Conservation (phyloP, 2,888 invertebrate species). For the Schizotus pectinicornis region DNA sequence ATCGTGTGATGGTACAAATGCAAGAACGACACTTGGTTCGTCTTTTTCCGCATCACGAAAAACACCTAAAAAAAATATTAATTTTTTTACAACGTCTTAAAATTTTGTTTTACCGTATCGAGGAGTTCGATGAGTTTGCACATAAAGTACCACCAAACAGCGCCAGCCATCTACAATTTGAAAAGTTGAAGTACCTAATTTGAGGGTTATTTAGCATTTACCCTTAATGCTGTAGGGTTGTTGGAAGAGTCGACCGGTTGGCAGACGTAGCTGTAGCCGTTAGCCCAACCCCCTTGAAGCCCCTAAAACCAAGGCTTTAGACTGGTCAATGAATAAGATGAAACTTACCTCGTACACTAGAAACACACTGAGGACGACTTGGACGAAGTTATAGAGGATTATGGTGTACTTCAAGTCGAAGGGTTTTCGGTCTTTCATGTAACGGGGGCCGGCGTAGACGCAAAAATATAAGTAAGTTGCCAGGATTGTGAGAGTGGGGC, state of each 20-base stretch:
- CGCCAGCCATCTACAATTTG: slow-evolving; percentile 50
- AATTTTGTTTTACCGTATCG: slow-evolving; percentile 58
- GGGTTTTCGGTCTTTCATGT: slow-evolving; percentile 88
- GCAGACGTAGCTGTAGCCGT: slow-evolving; percentile 73
- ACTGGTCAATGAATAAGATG: slow-evolving; percentile 59
- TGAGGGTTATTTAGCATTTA: slow-evolving; percentile 31
- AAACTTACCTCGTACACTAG: slow-evolving; percentile 24
- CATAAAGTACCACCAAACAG: slow-evolving; percentile 61
- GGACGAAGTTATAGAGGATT: slow-evolving; percentile 85
- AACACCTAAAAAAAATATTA: slow-evolving; percentile 57
- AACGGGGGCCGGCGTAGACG: slow-evolving; percentile 78
- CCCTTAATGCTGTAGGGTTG: slow-evolving; percentile 62
- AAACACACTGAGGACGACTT: slow-evolving; percentile 81
- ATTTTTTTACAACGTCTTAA: slow-evolving; percentile 1
- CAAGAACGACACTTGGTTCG: slow-evolving; percentile 69
- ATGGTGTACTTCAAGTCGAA: slow-evolving; percentile 79
- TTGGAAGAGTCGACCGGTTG: slow-evolving; percentile 73
- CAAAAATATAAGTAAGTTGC: slow-evolving; percentile 75
- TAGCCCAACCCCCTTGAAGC: slow-evolving; percentile 55
- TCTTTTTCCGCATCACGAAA: slow-evolving; percentile 72
- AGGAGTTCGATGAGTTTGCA: slow-evolving; percentile 64
- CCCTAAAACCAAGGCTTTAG: slow-evolving; percentile 45
- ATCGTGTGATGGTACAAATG: slow-evolving; percentile 72
- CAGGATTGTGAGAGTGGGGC: slow-evolving; percentile 69
- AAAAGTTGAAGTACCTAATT: slow-evolving; percentile 5